A percentile compares a stretch with the other conserved stretches of the same genome.
Evolutionary conservation across 2,797 vertebrate species (phyloP).

Genomic region (Synanceia verrucosa): DNA sequence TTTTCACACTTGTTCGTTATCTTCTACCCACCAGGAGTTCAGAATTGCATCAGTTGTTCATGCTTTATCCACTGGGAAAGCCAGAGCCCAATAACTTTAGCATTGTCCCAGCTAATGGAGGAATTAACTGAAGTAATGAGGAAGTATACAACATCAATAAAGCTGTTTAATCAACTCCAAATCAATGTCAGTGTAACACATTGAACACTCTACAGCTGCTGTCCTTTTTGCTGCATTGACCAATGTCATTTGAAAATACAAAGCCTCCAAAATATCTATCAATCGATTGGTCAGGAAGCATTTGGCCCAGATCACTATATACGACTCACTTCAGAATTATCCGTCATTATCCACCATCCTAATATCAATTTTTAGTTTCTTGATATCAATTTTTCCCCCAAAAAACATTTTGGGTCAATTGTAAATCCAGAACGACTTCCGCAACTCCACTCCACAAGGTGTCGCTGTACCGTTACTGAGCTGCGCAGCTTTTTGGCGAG

Average conservation of each 20-base stretch:
- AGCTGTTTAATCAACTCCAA: slow-evolving; percentile 43
- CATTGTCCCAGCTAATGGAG: slow-evolving; percentile 35
- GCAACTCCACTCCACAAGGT: too few species aligned
- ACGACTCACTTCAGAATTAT: too few species aligned
- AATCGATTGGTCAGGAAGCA: slow-evolving; percentile 8
- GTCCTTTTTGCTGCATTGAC: slow-evolving; percentile 28
- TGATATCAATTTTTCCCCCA: too few species aligned
- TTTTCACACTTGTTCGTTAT: slow-evolving; percentile 50
- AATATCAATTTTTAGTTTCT: too few species aligned
- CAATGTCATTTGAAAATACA: slow-evolving; percentile 21
- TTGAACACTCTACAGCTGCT: slow-evolving; percentile 11
- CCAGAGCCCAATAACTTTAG: slow-evolving; percentile 11
- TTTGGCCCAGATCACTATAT: too few species aligned
- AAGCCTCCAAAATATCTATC: neutral
- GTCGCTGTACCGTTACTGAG: too few species aligned
- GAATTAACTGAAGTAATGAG: slow-evolving; percentile 28
- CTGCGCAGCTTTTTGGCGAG: too few species aligned
- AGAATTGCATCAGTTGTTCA: slow-evolving; percentile 42
- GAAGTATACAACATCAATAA: slow-evolving; percentile 43
- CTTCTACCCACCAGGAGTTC: slow-evolving; percentile 22
- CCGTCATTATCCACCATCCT: too few species aligned
- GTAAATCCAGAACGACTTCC: too few species aligned
- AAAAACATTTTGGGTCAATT: too few species aligned
- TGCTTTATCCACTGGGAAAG: slow-evolving; percentile 40
- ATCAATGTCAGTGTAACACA: slow-evolving; percentile 40